Conservation (phyloP, 2,888 invertebrate species). For the Leucophora obtusa region DNA sequence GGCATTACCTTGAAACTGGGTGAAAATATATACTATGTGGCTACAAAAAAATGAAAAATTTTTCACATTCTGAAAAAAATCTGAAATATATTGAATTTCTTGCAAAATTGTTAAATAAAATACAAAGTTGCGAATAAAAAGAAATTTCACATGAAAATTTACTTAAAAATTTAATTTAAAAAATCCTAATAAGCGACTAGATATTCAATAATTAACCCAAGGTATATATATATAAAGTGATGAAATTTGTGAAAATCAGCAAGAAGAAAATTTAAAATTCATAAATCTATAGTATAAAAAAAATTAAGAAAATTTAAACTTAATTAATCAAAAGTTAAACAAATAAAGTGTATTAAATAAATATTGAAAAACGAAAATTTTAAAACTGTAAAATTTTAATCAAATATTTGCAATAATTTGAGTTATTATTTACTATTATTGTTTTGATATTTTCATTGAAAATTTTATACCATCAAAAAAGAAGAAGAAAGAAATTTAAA, state of each 20-base stretch:
- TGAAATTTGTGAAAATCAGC: neutral
- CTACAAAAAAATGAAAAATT: conserved; percentile 51
- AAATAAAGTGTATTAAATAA: neutral
- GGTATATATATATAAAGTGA: neutral
- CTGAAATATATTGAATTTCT: conserved; percentile 38
- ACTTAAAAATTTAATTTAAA: neutral
- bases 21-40: conserved; percentile 66
- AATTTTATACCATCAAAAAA: neutral
- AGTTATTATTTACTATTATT: neutral
- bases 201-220: neutral
- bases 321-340: neutral
- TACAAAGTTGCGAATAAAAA: neutral
- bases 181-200: neutral
- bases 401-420: neutral
- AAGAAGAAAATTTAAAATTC: neutral
- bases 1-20: conserved; percentile 68
- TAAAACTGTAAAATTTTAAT: neutral
- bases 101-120: conserved; percentile 7
- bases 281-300: neutral
- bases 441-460: neutral
- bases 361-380: neutral
- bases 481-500: conserved; percentile 14
- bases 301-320: neutral
- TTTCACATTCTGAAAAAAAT: conserved; percentile 42
- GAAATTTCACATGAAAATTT: neutral